A percentile compares a stretch with the other conserved stretches of the same genome.
These are phyloP conservation scores for Lepidochrysops patricia DNA, from an alignment of 2,888 invertebrate species.

Conservation along the genomic window DNA sequence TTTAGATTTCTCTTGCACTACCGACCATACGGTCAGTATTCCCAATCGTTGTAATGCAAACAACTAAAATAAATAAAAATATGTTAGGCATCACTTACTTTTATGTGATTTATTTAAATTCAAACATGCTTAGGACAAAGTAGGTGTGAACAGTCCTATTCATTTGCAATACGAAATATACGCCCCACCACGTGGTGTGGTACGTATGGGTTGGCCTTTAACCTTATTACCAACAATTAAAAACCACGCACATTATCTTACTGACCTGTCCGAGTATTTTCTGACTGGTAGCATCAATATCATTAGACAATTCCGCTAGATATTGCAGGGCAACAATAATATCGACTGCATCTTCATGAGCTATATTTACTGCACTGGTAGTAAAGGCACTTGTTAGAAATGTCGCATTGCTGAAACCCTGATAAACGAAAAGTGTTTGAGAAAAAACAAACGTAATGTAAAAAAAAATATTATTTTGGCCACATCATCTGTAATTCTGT, in stretches of 20 bases:
- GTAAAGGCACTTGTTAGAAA: slow-evolving; percentile 52
- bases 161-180: no score
- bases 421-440: slow-evolving; percentile 18
- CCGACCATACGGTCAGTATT: slow-evolving; percentile 51
- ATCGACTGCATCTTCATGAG: slow-evolving; percentile 27
- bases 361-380: slow-evolving; percentile 45
- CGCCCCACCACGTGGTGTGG: no score
- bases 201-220: no score
- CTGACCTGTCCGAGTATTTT: slow-evolving; percentile 46
- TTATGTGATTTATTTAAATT: no score
- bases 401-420: slow-evolving; percentile 13
- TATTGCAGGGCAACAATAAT: slow-evolving; percentile 45
- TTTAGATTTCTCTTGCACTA: slow-evolving; percentile 49
- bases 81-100: not conserved
- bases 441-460: not conserved
- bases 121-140: no score
- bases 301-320: slow-evolving; percentile 25
- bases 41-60: slow-evolving; percentile 51
- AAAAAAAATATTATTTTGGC: no score
- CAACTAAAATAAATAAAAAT: slow-evolving; percentile 37
- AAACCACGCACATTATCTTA: no score
- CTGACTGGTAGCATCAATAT: slow-evolving; percentile 30
- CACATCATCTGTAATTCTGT: no score
- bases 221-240: no score
- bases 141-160: no score